Evolutionary conservation across 2,797 vertebrate genomes (phyloP), one percentile per base, ranked within the genome.

Genomic region (Falco concolor): DNA sequence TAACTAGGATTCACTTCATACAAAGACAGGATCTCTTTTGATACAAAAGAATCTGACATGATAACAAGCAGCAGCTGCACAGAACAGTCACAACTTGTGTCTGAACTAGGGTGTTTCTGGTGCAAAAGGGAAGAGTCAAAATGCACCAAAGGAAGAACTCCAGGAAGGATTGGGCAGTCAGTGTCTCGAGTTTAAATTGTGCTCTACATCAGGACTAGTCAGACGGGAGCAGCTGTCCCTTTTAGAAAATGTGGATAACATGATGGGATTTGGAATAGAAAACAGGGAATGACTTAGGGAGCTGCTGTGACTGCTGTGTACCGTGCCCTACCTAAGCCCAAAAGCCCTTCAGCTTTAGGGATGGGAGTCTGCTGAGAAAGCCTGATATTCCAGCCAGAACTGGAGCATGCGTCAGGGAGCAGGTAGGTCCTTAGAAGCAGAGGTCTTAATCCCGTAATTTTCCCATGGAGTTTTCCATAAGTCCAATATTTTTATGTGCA

Each of bases 241-340:
- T 84, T 75, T 64, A 3, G 2, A 49, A 84, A 81, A 36, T 56
- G 45, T 60, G n/a, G 11, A 45, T 49, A 15, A 59, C 30, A 16
- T 0, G 0, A 10, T 9, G 1, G 54, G 45, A 50, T 27, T 8
- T 1, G 14, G n/a, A 91, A n/a, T 7, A n/a, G 24, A 70, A 80
- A 94, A 44, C 9, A 13, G 32, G 20, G 63, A 74, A 52, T 20
- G 28, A 59, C 8, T 7, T 0, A 2, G 18, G 28, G 40, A 83
- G 9, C 45, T 95, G 61, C 49, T 87, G 45, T 56, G 69, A 63
- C 40, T 25, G 21, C 42, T 44, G 42, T 17, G 16, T 47, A 70
- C 22, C 28, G 30, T 72, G 21, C 25, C 25, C 27, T 20, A 24
- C 32, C 32, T 50, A 28, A 87, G 40, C 54, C 69, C 30, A 20